phyloP scores from a whole-genome alignment of 1,140 invertebrate genomes.

The Drosophila murphyi region DNA sequence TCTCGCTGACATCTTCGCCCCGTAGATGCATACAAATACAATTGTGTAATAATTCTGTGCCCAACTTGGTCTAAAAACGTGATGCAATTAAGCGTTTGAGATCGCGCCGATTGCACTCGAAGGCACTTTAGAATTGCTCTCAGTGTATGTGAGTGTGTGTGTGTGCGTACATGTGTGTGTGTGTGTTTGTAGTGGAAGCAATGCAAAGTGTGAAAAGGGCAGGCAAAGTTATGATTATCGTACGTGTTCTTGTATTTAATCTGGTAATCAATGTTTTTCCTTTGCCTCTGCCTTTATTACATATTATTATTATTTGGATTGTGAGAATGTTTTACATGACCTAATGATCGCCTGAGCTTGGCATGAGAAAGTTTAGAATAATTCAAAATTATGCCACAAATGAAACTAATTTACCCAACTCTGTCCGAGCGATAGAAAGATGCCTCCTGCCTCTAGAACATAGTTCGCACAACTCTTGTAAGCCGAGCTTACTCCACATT shows the following conservation, averaged over 20 bases:
- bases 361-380: constrained; percentile 24
- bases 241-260: constrained; percentile 37
- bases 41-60: constrained; percentile 52
- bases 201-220: constrained; percentile 42
- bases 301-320: constrained; percentile 45
- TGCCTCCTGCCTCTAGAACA: neutral
- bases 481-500: constrained; percentile 36
- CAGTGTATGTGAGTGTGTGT: neutral
- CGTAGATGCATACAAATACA: constrained; percentile 28
- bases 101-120: constrained; percentile 35
- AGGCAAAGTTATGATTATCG: constrained; percentile 51
- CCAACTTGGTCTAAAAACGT: constrained; percentile 51
- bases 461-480: neutral
- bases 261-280: constrained; percentile 52
- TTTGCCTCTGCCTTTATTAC: constrained; percentile 11
- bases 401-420: constrained; percentile 18
- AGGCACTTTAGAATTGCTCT: constrained; percentile 38
- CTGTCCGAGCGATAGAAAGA: neutral
- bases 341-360: constrained; percentile 13
- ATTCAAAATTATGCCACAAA: constrained; percentile 20
- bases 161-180: neutral
- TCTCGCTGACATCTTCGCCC: constrained; percentile 18
- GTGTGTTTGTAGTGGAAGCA: neutral
- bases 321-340: constrained; percentile 33
- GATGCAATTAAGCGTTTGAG: constrained; percentile 53